Evolutionary conservation across 2,113 vertebrate genomes (phyloP).

Genomic region (Barbus barbus): DNA sequence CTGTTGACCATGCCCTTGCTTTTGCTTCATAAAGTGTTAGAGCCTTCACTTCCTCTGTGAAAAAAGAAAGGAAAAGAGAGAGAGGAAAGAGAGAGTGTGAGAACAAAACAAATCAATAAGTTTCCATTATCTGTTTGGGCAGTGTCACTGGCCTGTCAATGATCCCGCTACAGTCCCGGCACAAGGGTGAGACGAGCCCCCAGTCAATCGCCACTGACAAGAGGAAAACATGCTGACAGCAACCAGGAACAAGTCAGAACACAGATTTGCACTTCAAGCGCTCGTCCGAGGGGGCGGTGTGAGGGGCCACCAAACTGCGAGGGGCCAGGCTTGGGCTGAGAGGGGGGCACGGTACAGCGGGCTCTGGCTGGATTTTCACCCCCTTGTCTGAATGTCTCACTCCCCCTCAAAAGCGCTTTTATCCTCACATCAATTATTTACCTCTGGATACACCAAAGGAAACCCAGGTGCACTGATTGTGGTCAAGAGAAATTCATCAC

Average conservation of each 20-base stretch:
- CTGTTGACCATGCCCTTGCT: conserved; percentile 51
- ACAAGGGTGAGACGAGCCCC: conserved; percentile 81
- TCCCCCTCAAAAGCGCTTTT: conserved; percentile 75
- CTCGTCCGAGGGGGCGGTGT: conserved; percentile 74
- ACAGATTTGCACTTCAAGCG: conserved; percentile 90
- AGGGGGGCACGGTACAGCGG: conserved; percentile 36
- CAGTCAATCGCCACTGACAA: conserved; percentile 94
- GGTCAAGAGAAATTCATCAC: conserved; percentile 72
- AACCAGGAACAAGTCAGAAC: conserved; percentile 89
- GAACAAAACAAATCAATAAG: conserved; percentile 93
- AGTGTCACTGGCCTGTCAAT: conserved; percentile 98
- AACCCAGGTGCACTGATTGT: conserved; percentile 76
- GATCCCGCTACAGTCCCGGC: conserved; percentile 87
- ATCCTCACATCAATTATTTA: conserved; percentile 82
- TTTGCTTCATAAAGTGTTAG: conserved; percentile 79
- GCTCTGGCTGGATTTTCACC: conserved; percentile 60
- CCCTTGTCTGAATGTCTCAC: conserved; percentile 70
- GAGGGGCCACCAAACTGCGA: conserved; percentile 74
- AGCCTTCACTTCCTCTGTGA: conserved; percentile 64
- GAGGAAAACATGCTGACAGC: conserved; percentile 92
- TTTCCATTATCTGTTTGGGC: conserved; percentile 97
- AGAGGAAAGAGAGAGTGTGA: conserved; percentile 37
- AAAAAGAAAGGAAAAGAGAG: conserved; percentile 12
- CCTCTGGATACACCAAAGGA: conserved; percentile 79
- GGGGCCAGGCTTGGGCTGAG: conserved; percentile 66